Conservation (phyloP, 2,888 invertebrate genomes). For the Drosophila melanocephala region DNA sequence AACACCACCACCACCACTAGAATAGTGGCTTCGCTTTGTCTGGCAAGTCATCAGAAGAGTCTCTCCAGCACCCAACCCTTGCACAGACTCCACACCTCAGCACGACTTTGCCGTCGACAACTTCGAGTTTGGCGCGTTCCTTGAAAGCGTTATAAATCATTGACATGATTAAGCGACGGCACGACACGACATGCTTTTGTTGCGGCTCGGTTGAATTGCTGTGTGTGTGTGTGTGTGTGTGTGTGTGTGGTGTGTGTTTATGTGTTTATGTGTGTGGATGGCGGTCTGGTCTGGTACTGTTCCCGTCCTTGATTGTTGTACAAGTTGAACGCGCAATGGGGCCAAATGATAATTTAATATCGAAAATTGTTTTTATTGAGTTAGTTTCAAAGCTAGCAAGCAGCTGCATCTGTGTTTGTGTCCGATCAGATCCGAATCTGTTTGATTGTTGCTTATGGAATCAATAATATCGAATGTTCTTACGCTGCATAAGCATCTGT, state of each 20-base stretch:
- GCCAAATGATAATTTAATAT: slow-evolving; percentile 79
- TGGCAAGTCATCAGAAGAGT: slow-evolving; percentile 69
- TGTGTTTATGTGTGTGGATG: neutral
- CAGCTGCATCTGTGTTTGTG: neutral
- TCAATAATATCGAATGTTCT: neutral
- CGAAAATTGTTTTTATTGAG: slow-evolving; percentile 76
- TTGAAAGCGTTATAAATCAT: slow-evolving; percentile 83
- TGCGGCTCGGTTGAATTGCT: slow-evolving; percentile 44
- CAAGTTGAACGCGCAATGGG: slow-evolving; percentile 11
- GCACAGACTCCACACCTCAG: slow-evolving; percentile 43
- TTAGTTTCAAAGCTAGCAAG: slow-evolving; percentile 52
- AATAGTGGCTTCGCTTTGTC: slow-evolving; percentile 57
- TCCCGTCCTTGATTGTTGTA: slow-evolving; percentile 15
- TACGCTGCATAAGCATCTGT: neutral
- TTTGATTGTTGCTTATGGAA: neutral
- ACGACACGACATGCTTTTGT: slow-evolving; percentile 78
- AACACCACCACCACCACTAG: neutral
- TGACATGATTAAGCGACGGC: slow-evolving; percentile 82
- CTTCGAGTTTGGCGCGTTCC: slow-evolving; percentile 77
- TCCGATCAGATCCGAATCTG: neutral
- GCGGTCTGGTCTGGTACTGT: slow-evolving; percentile 2
- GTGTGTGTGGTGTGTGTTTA: slow-evolving; percentile 11
- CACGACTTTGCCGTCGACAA: slow-evolving; percentile 70
- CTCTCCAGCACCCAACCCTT: slow-evolving; percentile 2
- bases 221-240: slow-evolving; percentile 3